Conservation (phyloP, 2,888 invertebrate genomes). For the Noctuana brunneofusca region DNA sequence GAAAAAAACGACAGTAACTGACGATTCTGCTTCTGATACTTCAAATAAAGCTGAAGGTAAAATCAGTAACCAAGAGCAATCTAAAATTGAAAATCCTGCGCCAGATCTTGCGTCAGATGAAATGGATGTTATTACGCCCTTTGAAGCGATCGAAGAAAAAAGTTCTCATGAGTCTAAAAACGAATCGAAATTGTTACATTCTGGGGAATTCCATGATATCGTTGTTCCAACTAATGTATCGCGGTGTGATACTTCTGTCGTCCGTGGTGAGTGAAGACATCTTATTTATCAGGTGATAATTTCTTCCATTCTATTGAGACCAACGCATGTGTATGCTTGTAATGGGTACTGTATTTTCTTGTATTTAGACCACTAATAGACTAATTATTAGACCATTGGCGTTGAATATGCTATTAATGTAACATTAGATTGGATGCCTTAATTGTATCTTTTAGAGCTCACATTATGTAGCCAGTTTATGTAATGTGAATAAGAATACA, state of each 20-base stretch:
- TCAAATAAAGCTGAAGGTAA: background rate
- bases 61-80: background rate
- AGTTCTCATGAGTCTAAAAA: conserved; percentile 42
- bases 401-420: conserved; percentile 20
- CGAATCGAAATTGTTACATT: conserved; percentile 63
- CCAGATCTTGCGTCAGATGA: conserved; percentile 55
- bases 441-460: too few species aligned
- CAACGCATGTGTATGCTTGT: conserved; percentile 75
- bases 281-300: conserved; percentile 80
- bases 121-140: conserved; percentile 70
- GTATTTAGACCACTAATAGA: too few species aligned
- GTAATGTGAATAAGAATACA: too few species aligned
- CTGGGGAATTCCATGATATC: conserved; percentile 81
- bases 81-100: background rate
- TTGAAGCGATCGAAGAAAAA: conserved; percentile 42
- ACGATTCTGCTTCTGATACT: background rate
- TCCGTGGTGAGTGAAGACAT: conserved; percentile 82
- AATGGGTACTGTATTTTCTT: conserved; percentile 43
- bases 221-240: conserved; percentile 73
- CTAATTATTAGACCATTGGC: too few species aligned
- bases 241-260: conserved; percentile 71
- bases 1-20: conserved; percentile 11
- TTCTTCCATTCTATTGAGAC: conserved; percentile 73
- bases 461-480: too few species aligned
- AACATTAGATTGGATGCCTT: background rate